A percentile compares a stretch with the other conserved stretches of the same genome.
These are phyloP conservation scores for Pseudochromis fuscus DNA, from an alignment of 2,797 vertebrate species.

Conservation along the genomic window DNA sequence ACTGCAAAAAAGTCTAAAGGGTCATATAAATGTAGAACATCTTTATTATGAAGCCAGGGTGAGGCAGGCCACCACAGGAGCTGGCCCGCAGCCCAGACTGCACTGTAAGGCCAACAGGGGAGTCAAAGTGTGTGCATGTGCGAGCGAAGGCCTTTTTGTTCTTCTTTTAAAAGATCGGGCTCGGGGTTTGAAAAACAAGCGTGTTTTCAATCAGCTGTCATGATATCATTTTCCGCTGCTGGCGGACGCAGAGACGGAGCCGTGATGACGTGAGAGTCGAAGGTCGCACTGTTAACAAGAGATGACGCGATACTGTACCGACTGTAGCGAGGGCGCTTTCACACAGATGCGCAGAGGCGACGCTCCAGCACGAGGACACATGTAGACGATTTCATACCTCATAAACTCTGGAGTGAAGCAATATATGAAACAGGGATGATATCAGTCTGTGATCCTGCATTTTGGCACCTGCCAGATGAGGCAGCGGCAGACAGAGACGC, in stretches of 20 bases:
- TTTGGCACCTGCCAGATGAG: constrained; percentile 22
- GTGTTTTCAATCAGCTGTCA: constrained; percentile 69
- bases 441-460: constrained; percentile 15
- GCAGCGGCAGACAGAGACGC: background rate
- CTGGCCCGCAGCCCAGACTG: constrained; percentile 72
- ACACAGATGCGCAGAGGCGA: constrained; percentile 12
- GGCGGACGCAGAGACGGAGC: constrained; percentile 1
- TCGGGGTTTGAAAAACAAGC: constrained; percentile 27
- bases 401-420: constrained; percentile 35
- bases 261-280: constrained; percentile 5
- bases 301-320: constrained; percentile 36
- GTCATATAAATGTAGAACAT: constrained; percentile 36
- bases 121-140: constrained; percentile 17
- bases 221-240: constrained; percentile 56
- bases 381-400: constrained; percentile 53
- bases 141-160: constrained; percentile 22
- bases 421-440: constrained; percentile 19
- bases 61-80: constrained; percentile 62
- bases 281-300: constrained; percentile 46
- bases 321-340: constrained; percentile 19
- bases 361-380: constrained; percentile 40
- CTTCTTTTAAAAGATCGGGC: constrained; percentile 32
- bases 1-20: no score
- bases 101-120: constrained; percentile 45
- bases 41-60: no score